phyloP scores from a whole-genome alignment of 2,113 vertebrate genomes.

The Casuarius casuarius region DNA sequence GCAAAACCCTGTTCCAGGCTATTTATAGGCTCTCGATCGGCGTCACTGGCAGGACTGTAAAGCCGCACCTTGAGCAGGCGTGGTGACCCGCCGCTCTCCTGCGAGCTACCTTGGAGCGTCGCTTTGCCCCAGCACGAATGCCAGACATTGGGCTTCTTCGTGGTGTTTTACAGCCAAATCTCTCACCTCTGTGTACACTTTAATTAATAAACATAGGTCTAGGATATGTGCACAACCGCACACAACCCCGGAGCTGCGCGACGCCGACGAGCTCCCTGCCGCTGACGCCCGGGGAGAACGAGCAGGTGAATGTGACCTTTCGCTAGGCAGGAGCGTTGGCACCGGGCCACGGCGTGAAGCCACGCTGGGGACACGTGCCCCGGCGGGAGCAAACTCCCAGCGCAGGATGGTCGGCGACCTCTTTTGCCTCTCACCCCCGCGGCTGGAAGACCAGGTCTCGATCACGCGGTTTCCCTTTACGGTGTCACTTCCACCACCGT shows the following conservation, averaged over 20 bases:
- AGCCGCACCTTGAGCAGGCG: background rate
- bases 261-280: background rate
- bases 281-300: rapidly evolving
- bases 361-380: rapidly evolving
- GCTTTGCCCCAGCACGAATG: background rate
- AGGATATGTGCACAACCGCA: background rate
- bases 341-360: background rate
- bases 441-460: background rate
- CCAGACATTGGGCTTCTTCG: rapidly evolving
- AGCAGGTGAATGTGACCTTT: rapidly evolving
- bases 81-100: rapidly evolving
- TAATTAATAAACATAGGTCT: background rate
- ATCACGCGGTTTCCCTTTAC: rapidly evolving
- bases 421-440: background rate
- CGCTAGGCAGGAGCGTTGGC: background rate
- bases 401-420: background rate
- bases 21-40: background rate
- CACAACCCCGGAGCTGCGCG: rapidly evolving
- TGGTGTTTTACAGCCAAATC: rapidly evolving
- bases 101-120: rapidly evolving
- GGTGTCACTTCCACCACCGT: rapidly evolving
- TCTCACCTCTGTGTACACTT: rapidly evolving
- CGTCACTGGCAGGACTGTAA: background rate
- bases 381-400: rapidly evolving
- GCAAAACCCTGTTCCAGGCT: background rate